Evolutionary conservation across 2,113 vertebrate genomes (phyloP).

Genomic region (Petrocephalus zakoni): DNA sequence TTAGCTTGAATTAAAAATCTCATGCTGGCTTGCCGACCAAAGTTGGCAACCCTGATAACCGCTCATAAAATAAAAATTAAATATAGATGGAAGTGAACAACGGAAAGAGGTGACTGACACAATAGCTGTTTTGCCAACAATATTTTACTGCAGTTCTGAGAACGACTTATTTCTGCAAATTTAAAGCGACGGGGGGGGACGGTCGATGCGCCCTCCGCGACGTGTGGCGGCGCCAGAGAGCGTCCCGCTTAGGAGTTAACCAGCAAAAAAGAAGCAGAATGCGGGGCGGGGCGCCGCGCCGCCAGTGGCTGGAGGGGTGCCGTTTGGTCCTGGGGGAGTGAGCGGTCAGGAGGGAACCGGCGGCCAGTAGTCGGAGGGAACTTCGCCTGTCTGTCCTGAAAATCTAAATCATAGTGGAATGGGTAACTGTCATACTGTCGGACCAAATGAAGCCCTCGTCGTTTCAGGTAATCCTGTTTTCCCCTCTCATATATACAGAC

Average conservation of each 20-base stretch:
- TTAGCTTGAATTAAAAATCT: too few relatives aligned
- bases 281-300: background rate
- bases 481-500: background rate
- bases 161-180: background rate
- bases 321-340: background rate
- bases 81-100: background rate
- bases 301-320: background rate
- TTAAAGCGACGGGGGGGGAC: background rate
- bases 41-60: background rate
- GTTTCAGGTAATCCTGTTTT: slow-evolving; percentile 76
- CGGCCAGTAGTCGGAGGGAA: background rate
- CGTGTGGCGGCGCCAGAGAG: background rate
- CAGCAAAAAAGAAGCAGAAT: slow-evolving; percentile 1
- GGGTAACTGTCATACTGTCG: slow-evolving; percentile 86
- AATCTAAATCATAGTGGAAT: slow-evolving; percentile 43
- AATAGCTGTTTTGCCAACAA: background rate
- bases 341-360: background rate
- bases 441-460: slow-evolving; percentile 87
- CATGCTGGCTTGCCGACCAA: too few relatives aligned
- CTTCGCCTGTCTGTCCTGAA: background rate
- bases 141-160: background rate
- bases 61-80: background rate
- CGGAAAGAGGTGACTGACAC: background rate
- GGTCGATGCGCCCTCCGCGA: background rate
- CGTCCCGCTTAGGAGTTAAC: background rate